Base-by-base conservation (phyloP, 2,888 invertebrate species). In the Microplitis deprimator region DNA sequence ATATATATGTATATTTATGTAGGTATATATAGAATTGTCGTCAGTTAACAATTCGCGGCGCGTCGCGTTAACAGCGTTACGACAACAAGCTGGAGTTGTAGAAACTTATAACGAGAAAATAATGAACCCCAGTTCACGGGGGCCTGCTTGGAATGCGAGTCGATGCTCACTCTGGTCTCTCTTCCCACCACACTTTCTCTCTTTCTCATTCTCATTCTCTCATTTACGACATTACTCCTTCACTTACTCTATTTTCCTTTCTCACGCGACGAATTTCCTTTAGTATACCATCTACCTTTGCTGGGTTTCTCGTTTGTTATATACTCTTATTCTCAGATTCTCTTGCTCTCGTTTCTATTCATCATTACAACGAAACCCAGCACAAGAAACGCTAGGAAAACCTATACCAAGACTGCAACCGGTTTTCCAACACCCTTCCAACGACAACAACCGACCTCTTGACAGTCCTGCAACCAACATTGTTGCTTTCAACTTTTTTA, bases 101-200 rank as follows among this genome's bases (percentile, higher is more conserved):
- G 88, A 88, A 88, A 88, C 88, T 88, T 88, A 88, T 88, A 88
- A 88, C 88, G 88, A 88, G 88, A 88, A 88, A 88, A 88, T 88
- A 88, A 88, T 88, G 88, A 88, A 88, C 87, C 86, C 50, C 85
- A 85, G 87, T 86, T 87, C 86, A 85, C 85, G 83, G 83, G 85
- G 82, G 85, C 87, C 87, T 88, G 86, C 86, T 88, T 88, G 88
- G 87, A 88, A 88, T 88, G 86, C 87, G 84, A 87, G 85, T 83
- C 85, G 83, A 82, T 83, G 84, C 59, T 67, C 73, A 67, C 68
- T 72, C 74, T 29, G 29, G 70, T 69, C 74, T 60, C 59, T 59
- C 39, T 65, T 40, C 29, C 71, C 38, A 39, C 69, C 64, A n/a
- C n/a, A 16, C 60, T 38, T 68, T 75, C 70, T 74, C 76, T 77